These are phyloP conservation scores for Tachina lurida DNA, from an alignment of 2,888 invertebrate genomes.

Conservation along the genomic window DNA sequence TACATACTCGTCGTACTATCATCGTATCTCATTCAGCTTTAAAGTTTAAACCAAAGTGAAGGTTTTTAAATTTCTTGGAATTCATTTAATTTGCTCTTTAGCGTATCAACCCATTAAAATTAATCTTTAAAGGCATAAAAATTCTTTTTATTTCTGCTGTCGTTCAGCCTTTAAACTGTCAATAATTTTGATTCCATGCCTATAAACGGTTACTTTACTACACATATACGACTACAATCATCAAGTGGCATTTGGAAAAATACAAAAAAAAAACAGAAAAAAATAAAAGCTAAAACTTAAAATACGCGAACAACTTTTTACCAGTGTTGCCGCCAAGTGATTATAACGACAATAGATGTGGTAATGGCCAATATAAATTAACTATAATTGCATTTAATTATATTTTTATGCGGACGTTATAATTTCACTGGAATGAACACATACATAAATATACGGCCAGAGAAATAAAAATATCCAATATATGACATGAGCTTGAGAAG, in stretches of 20 bases:
- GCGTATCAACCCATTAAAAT: constrained; percentile 39
- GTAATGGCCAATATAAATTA: constrained; percentile 33
- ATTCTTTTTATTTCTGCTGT: constrained; percentile 21
- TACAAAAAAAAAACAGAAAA: neutral
- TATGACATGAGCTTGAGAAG: neutral
- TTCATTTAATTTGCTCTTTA: constrained; percentile 54
- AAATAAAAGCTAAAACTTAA: neutral
- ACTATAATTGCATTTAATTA: constrained; percentile 52
- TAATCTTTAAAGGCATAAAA: constrained; percentile 32
- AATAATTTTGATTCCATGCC: constrained; percentile 65
- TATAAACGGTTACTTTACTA: constrained; percentile 55
- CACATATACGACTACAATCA: constrained; percentile 34
- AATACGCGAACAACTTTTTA: constrained; percentile 5
- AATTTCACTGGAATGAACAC: constrained; percentile 9
- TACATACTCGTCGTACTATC: too few species aligned
- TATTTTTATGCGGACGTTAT: constrained; percentile 32
- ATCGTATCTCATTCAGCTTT: neutral
- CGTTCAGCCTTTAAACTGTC: constrained; percentile 52
- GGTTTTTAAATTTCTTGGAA: constrained; percentile 27
- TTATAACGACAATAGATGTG: constrained; percentile 25
- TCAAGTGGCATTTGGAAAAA: constrained; percentile 12
- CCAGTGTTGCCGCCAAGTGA: constrained; percentile 17
- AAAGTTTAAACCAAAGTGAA: neutral
- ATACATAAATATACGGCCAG: constrained; percentile 18
- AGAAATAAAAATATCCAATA: neutral